Percentiles rank a stretch among this genome's conserved stretches.
Conservation (phyloP, 2,888 invertebrate genomes). For the Oligia strigilis region DNA sequence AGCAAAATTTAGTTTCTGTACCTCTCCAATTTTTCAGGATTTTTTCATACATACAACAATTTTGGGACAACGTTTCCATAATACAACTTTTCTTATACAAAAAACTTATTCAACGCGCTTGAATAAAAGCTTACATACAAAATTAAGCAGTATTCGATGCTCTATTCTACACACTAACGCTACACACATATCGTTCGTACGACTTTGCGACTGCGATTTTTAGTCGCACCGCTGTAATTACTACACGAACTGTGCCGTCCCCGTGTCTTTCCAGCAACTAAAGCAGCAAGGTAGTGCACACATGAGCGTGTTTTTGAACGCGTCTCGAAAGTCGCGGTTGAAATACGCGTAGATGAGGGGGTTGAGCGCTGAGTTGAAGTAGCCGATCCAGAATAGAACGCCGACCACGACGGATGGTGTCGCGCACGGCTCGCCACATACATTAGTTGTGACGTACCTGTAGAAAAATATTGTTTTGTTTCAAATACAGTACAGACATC, state of each 20-base stretch:
- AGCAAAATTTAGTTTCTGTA: conserved; percentile 2
- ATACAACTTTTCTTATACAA: conserved; percentile 25
- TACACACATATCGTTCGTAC: conserved; percentile 55
- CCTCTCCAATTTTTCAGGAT: not conserved
- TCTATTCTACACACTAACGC: conserved; percentile 48
- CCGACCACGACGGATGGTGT: conserved; percentile 96
- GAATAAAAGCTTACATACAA: conserved; percentile 52
- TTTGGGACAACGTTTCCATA: conserved; percentile 4
- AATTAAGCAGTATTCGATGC: conserved; percentile 53
- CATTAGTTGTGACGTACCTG: conserved; percentile 96
- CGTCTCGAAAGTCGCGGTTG: conserved; percentile 96
- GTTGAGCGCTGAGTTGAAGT: conserved; percentile 92
- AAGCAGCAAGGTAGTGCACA: conserved; percentile 96
- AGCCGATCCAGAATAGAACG: conserved; percentile 99
- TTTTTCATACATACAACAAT: conserved; percentile 8
- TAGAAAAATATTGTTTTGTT: conserved; percentile 30
- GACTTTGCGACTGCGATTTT: conserved; percentile 63
- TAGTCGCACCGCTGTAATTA: conserved; percentile 71
- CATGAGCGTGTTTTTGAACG: conserved; percentile 97
- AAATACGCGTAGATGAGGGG: conserved; percentile 95
- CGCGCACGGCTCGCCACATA: conserved; percentile 95
- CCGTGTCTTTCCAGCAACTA: conserved; percentile 93
- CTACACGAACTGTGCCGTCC: conserved; percentile 91
- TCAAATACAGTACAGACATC: not conserved
- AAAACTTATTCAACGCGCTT: conserved; percentile 35